Conservation (phyloP, 2,888 invertebrate species). For the Stenoptilia bipunctidactyla region DNA sequence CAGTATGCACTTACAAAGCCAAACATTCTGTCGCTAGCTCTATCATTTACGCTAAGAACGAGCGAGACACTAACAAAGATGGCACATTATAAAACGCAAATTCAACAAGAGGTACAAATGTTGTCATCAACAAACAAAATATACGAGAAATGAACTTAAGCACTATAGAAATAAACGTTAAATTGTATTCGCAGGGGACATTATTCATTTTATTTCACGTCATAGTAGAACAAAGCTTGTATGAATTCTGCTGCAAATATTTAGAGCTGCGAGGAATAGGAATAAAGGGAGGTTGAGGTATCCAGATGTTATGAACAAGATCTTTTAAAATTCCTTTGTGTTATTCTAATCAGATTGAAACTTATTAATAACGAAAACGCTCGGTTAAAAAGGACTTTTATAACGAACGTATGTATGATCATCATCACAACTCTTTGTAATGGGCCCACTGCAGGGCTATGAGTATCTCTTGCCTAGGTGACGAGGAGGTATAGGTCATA, state of each 20-base stretch:
- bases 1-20: neutral
- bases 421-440: too few relatives aligned
- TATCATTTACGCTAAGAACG: neutral
- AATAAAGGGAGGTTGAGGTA: too few relatives aligned
- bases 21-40: neutral
- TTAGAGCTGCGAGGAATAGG: neutral
- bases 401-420: too few relatives aligned
- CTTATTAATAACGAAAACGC: too few relatives aligned
- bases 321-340: too few relatives aligned
- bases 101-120: neutral
- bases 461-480: too few relatives aligned
- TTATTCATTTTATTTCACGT: neutral
- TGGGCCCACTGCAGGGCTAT: too few relatives aligned
- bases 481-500: too few relatives aligned
- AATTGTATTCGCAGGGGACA: neutral
- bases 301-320: too few relatives aligned
- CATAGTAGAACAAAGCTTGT: neutral
- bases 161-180: neutral
- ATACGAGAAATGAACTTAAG: neutral
- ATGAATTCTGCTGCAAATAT: neutral
- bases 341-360: too few relatives aligned
- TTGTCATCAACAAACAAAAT: conserved; percentile 1
- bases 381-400: too few relatives aligned
- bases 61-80: neutral
- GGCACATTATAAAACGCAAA: neutral